These are phyloP conservation scores for Tiaroga cobitis DNA, from an alignment of 2,797 vertebrate genomes.

Conservation along the genomic window DNA sequence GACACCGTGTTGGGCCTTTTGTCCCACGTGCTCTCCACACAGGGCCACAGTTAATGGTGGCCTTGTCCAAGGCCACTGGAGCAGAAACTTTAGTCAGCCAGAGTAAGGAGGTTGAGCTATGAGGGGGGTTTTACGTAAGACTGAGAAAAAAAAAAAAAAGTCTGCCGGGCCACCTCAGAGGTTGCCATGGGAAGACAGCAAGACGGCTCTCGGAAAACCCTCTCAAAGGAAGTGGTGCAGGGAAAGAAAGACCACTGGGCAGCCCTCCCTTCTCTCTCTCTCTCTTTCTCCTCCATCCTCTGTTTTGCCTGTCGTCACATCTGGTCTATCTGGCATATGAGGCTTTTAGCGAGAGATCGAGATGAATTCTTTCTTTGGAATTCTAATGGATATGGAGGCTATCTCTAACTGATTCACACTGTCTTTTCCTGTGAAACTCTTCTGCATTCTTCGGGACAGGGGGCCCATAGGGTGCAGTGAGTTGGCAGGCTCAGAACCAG, in stretches of 20 bases:
- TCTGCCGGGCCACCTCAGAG: slow-evolving; percentile 78
- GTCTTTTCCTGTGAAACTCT: slow-evolving; percentile 57
- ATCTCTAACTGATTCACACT: slow-evolving; percentile 42
- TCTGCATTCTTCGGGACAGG: slow-evolving; percentile 36
- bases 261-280: slow-evolving; percentile 25
- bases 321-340: slow-evolving; percentile 65
- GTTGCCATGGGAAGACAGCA: slow-evolving; percentile 80
- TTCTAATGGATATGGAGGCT: slow-evolving; percentile 51
- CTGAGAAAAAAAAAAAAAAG: slow-evolving; percentile 67
- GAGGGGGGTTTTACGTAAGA: slow-evolving; percentile 59
- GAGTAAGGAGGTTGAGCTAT: slow-evolving; percentile 65
- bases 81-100: slow-evolving; percentile 87
- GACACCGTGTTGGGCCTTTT: slow-evolving; percentile 90
- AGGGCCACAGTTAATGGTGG: slow-evolving; percentile 94
- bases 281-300: slow-evolving; percentile 36
- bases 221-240: slow-evolving; percentile 78
- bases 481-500: slow-evolving; percentile 40
- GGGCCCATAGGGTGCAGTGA: slow-evolving; percentile 30
- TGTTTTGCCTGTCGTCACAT: slow-evolving; percentile 60
- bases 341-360: slow-evolving; percentile 53
- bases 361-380: slow-evolving; percentile 45
- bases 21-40: slow-evolving; percentile 87
- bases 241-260: slow-evolving; percentile 55
- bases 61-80: slow-evolving; percentile 90
- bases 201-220: slow-evolving; percentile 70